Base-by-base conservation (phyloP, 2,888 invertebrate genomes). In the Imbricaverruca yamaguchii region DNA sequence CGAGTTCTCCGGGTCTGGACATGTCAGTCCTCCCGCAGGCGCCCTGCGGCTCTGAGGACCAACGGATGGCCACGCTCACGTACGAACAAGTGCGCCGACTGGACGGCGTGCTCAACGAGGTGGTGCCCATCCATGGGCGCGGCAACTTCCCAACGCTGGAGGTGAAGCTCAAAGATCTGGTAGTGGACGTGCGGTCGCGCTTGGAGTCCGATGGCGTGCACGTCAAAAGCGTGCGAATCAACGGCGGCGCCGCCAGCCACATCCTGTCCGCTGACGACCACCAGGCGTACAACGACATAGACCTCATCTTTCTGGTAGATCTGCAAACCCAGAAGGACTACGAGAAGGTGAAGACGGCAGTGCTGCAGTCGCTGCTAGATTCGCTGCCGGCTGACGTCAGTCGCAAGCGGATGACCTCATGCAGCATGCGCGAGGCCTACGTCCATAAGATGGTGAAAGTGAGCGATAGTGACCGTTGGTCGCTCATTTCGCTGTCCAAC, bases 401-500 rank as follows among this genome's bases (percentile, higher is more conserved):
- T 87, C 94, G 96, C 86, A 94, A 95, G 85, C 93, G 97, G 86
- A 96, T 97, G 87, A 92, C 94, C 80, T 92, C 95, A 79, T 96
- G 97, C 88, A 94, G 94, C 85, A 90, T 97, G 85, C 97, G 95
- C 86, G 96, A 96, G 88, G 96, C 95, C 81, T 99, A 99, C 89
- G 98, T 99, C 82, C 94, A 97, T 88, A 99, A 99, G 89, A 98
- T 99, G 98, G 98, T 99, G 83, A 99, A 99, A 89, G 98, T 99
- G 84, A 94, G 94, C 88, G 96, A 96, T 86, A 96, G 96, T 67
- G 98, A 99, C 88, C 92, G 96, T 85, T 99, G 99, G 99, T 97
- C 97, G 82, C 91, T 99, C 84, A 98, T 99, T 87, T 97, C 98
- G n/a, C 91, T 99, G 84, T 97, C 97, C 84, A 97, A 97, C 89